phyloP scores from a whole-genome alignment of 2,888 invertebrate genomes.

The Ennomos fuscantarius region DNA sequence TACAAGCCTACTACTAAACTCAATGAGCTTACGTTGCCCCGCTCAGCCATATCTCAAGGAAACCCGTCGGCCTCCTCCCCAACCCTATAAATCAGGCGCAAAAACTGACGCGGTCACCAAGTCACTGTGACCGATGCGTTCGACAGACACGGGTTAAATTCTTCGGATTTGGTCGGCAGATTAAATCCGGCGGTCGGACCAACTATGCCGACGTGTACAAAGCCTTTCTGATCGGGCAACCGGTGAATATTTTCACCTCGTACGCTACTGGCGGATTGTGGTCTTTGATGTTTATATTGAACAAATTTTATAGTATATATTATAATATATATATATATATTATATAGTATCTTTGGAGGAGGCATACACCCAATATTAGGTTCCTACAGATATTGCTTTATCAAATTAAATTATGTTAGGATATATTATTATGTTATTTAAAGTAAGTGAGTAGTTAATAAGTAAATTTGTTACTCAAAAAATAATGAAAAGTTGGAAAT shows the following conservation, averaged over 20 bases:
- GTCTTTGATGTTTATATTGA: slow-evolving; percentile 18
- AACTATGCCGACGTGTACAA: slow-evolving; percentile 48
- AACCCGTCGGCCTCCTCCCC: background rate
- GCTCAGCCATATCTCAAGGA: slow-evolving; percentile 2
- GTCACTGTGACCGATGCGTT: slow-evolving; percentile 4
- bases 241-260: slow-evolving; percentile 44
- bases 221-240: slow-evolving; percentile 44
- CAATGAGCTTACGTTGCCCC: background rate
- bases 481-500: too few species aligned
- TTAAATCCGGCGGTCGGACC: slow-evolving; percentile 39
- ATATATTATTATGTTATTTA: too few species aligned
- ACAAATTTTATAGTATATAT: too few species aligned
- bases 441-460: too few species aligned
- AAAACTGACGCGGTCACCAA: slow-evolving; percentile 12
- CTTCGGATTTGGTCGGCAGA: slow-evolving; percentile 43
- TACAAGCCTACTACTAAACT: background rate
- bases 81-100: slow-evolving; percentile 6
- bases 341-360: too few species aligned
- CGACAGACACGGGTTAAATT: slow-evolving; percentile 37
- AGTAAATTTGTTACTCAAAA: too few species aligned
- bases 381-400: too few species aligned
- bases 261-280: slow-evolving; percentile 14
- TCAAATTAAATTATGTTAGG: too few species aligned
- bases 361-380: too few species aligned
- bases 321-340: too few species aligned